phyloP scores from a whole-genome alignment of 2,797 vertebrate genomes.

The Orestias chungarensis region DNA sequence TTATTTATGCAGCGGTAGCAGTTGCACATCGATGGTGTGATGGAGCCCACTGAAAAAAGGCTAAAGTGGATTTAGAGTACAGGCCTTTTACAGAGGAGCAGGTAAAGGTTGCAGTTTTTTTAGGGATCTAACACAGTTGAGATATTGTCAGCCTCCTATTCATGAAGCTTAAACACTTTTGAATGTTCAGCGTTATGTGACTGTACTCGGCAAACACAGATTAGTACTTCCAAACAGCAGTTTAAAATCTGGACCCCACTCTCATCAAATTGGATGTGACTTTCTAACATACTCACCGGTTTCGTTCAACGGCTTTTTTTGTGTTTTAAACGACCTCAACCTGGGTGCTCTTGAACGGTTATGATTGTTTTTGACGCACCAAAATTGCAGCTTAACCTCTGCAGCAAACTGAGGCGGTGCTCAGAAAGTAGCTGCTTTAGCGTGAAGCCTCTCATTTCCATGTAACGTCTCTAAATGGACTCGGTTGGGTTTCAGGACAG shows the following conservation, averaged over 20 bases:
- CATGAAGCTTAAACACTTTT: constrained; percentile 36
- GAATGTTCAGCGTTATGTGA: constrained; percentile 35
- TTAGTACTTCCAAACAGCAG: constrained; percentile 19
- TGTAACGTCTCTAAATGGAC: neutral
- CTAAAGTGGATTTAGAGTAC: constrained; percentile 67
- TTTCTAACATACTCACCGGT: constrained; percentile 43
- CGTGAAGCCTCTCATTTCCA: neutral
- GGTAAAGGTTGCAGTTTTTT: constrained; percentile 65
- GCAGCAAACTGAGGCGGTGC: neutral
- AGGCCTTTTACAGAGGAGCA: constrained; percentile 30
- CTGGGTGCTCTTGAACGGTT: constrained; percentile 10
- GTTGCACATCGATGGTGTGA: constrained; percentile 73
- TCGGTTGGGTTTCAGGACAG: neutral
- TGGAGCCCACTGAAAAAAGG: constrained; percentile 64
- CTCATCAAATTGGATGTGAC: constrained; percentile 34
- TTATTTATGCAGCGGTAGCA: constrained; percentile 75
- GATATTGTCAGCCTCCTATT: constrained; percentile 53
- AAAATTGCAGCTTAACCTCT: constrained; percentile 10
- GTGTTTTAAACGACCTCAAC: constrained; percentile 23
- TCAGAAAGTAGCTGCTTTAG: neutral
- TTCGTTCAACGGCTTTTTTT: constrained; percentile 35
- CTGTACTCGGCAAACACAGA: constrained; percentile 24
- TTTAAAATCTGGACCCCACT: constrained; percentile 33
- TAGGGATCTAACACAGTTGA: constrained; percentile 49
- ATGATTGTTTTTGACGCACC: constrained; percentile 5